Base-by-base conservation (phyloP, 1,140 invertebrate species). In the Drosophila bifasciata region DNA sequence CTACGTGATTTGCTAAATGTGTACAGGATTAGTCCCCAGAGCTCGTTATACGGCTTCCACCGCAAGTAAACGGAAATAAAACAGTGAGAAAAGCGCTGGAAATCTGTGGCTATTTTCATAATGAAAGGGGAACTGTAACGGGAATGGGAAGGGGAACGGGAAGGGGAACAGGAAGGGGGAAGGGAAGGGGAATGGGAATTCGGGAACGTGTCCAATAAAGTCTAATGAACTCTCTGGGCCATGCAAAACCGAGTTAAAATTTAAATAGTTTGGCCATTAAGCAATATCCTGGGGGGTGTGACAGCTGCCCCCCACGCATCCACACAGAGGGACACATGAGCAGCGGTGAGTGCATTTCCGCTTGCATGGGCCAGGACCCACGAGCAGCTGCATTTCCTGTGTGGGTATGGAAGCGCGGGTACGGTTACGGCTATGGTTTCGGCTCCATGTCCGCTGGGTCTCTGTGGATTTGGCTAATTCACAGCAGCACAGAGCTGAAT, bases 181-280 rank as follows among this genome's bases (percentile, higher is more conserved):
- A 0, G 32, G 3, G 32, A 32, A 36, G 3, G 32, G 9, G 32
- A 36, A 36, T 0, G 32, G 11, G 32, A 36, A 36, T 4, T n/a
- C n/a, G 32, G 5, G 32, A 36, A 4, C 32, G 32, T 36, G 32
- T 36, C 32, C 32, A 36, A 36, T 36, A 36, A 43, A 48, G 61
- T 67, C 44, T 60, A 73, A 66, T 73, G 71, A 72, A 74, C 68
- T 57, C 46, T 70, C 19, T 36, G 17, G 44, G 58, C 59, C 50
- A 56, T 40, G 62, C 61, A 1, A 43, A 73, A 66, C 13, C 58
- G 46, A 73, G 83, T 81, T 67, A 79, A 84, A 84, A 83, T 88
- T 83, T 83, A 88, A 88, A 88, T 79, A 67, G 70, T 74, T 79
- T 75, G 68, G 60, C 83, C 75, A 88, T 88, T 88, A 83, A 69